Evolutionary conservation across 1,140 invertebrate genomes (phyloP).

Genomic region (Wiebesia pumilae): DNA sequence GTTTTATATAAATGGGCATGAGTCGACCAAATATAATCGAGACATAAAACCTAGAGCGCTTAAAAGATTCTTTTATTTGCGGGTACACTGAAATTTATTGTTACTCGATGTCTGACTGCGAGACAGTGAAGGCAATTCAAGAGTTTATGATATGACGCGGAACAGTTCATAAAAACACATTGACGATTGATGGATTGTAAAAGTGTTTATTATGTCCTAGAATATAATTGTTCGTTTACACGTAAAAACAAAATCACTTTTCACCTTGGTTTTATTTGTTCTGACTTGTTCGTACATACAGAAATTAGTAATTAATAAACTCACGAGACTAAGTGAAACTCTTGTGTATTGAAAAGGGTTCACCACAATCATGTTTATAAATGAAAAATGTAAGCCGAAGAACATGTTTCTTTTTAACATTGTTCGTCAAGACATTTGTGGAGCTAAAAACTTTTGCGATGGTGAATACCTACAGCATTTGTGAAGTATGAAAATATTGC

Average conservation of each 20-base stretch:
- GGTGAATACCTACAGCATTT: too few species aligned
- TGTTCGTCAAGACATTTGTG: too few species aligned
- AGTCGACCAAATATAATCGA: not conserved
- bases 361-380: too few species aligned
- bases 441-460: too few species aligned
- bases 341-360: too few species aligned
- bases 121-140: not conserved
- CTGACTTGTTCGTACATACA: too few species aligned
- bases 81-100: not conserved
- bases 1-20: not conserved
- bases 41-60: not conserved
- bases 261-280: not conserved
- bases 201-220: constrained; percentile 1
- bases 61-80: not conserved
- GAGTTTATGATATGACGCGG: constrained; percentile 1
- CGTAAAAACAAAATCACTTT: not conserved
- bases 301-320: too few species aligned
- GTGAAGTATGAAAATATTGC: too few species aligned
- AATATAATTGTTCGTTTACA: not conserved
- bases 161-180: constrained; percentile 14
- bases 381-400: too few species aligned
- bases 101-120: not conserved
- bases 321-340: too few species aligned
- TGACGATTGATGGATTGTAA: constrained; percentile 22
- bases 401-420: too few species aligned